phyloP scores from a whole-genome alignment of 2,797 vertebrate species.

The Buceros bicornis region DNA sequence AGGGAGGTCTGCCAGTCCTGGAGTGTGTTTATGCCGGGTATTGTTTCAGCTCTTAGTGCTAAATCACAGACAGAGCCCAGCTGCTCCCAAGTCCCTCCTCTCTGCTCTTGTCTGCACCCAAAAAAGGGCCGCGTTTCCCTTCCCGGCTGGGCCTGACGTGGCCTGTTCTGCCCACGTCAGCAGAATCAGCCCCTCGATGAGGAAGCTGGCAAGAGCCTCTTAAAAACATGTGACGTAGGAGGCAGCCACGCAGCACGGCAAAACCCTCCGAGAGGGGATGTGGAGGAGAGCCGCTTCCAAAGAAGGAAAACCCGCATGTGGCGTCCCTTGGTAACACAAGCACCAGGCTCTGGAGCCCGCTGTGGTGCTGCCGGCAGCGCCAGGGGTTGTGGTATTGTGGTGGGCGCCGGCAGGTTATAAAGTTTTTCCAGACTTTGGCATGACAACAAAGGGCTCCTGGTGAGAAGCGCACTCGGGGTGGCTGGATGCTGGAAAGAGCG shows the following conservation, averaged over 20 bases:
- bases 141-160: slow-evolving; percentile 41
- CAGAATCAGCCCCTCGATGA: not conserved
- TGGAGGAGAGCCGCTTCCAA: not conserved
- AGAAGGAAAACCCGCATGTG: not conserved
- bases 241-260: not conserved
- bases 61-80: not conserved
- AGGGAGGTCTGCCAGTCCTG: slow-evolving; percentile 27
- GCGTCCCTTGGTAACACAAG: not conserved
- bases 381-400: not conserved
- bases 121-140: slow-evolving; percentile 76
- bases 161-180: slow-evolving; percentile 62
- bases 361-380: not conserved
- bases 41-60: not conserved
- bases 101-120: slow-evolving; percentile 29
- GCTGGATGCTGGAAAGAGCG: not conserved
- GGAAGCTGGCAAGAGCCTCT: not conserved
- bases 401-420: not conserved
- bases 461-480: accelerated
- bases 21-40: not conserved
- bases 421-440: not conserved
- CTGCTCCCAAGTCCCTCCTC: not conserved
- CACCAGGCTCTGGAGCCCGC: accelerated
- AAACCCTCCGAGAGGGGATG: not conserved
- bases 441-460: not conserved
- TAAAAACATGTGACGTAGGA: slow-evolving; percentile 61